Evolutionary conservation across 2,888 invertebrate species (phyloP), one percentile per base, ranked within the genome.

Genomic region (Erynnis tages): DNA sequence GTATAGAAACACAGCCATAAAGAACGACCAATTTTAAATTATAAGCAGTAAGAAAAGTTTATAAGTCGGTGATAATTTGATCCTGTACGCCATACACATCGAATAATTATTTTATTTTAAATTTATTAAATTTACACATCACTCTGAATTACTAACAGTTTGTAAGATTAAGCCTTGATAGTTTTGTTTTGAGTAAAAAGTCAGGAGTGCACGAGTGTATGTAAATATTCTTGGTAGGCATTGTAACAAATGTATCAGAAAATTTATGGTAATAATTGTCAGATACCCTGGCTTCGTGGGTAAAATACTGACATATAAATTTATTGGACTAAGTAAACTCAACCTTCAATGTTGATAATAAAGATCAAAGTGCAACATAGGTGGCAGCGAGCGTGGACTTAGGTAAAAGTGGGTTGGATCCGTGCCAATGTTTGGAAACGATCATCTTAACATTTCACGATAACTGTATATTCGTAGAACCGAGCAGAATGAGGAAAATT

Each of bases 381-480:
- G 8, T 16, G 8, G 2, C 41, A 55, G 57, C 58, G 61, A 54
- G 59, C 47, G 58, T 50, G 55, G 62, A 62, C 62, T 66, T 62
- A 69, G 67, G 66, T 64, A 64, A 67, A 69, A 62, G 66, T 55
- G 65, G 61, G 61, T 72, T 84, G 83, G 83, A 71, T 53, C 63
- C 34, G 48, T 56, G 82, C 84, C 83, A 84, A 76, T 70, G 68
- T 72, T 78, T 74, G 67, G 69, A 69, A 72, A 69, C 76, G 75
- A 78, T 76, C 76, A 69, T 75, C 73, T 78, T 73, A 70, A 71
- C 74, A 73, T 73, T 72, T 70, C 69, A 71, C 73, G 73, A 76
- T 81, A 78, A 73, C 73, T 76, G 73, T 72, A 72, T 74, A 78
- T 71, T 67, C 66, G 66, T 70, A 75, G 66, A 67, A 71, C 67